Base-by-base conservation (phyloP, 2,797 vertebrate species). In the Crocidura indochinensis region DNA sequence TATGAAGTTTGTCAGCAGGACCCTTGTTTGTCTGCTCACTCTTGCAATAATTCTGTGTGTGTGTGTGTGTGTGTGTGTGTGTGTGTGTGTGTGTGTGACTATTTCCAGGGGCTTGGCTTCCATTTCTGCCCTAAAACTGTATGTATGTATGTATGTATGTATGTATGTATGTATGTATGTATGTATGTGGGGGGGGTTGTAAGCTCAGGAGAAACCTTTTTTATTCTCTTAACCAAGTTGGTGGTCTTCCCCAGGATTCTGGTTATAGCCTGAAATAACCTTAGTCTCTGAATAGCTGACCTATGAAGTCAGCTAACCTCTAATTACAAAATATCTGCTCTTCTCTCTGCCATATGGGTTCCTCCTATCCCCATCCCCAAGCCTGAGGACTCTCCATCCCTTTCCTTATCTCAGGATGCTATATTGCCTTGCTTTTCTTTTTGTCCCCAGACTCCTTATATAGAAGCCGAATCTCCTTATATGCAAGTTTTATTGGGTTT, bases 1-100 rank as follows among this genome's bases (percentile, higher is more conserved):
- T 85, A 24, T 77, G 26, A 92, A 74, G 38, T 62, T 60, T 44
- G 83, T 80, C 29, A 44, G 73, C 60, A 62, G 51, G 51, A 4
- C 51, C 14, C 51, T 3, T 10, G 60, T 60, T 84, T 15, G 12
- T 60, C 78, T 53, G 12, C 27, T 81, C 31, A 69, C 71, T 80
- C 22, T 84, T 75, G 74, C 60, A 78, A 64, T 47, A 82, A 81
- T 62, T 19, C 0, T n/a, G 65, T 71, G 10, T 72, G 6, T 60
- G 56, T 60, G 56, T 20, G 17, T 20, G 8, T 60, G 56, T 60
- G 56, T 22, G 56, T 60, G 56, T 22, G 56, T 60, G 17, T 60
- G 56, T 87, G 38, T 31, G 49, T 38, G 38, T 38, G 38, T 38
- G 38, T 38, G n/a, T n/a, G n/a, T 38, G 38, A 38, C 38, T 38